phyloP scores from a whole-genome alignment of 1,140 invertebrate genomes.

The Leptinotarsa texana region DNA sequence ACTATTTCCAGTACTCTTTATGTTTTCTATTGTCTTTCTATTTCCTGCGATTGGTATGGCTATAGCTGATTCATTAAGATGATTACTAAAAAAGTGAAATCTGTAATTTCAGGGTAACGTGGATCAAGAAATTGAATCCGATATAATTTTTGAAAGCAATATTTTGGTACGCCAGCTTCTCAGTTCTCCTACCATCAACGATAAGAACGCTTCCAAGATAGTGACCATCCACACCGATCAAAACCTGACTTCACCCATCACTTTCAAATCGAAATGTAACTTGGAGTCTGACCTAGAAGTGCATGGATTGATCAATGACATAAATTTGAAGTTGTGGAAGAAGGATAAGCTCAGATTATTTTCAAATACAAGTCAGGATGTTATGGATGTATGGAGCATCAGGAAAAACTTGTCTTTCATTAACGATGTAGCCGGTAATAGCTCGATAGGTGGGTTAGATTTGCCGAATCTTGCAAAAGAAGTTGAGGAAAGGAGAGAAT shows the following conservation, averaged over 20 bases:
- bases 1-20: too few species aligned
- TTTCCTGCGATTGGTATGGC: too few species aligned
- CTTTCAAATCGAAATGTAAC: conserved; percentile 41
- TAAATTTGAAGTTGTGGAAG: conserved; percentile 52
- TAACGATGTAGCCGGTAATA: conserved; percentile 45
- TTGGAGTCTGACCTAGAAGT: conserved; percentile 40
- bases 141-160: conserved; percentile 50
- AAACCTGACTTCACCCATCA: conserved; percentile 44
- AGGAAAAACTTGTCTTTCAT: conserved; percentile 50
- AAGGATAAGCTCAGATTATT: conserved; percentile 41
- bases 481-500: conserved; percentile 39
- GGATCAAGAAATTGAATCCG: conserved; percentile 43
- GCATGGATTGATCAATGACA: conserved; percentile 44
- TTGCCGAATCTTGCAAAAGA: conserved; percentile 41
- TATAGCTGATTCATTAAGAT: too few species aligned
- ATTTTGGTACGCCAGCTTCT: conserved; percentile 49
- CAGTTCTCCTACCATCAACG: conserved; percentile 46
- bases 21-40: too few species aligned
- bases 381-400: conserved; percentile 52
- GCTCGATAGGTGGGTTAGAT: conserved; percentile 49
- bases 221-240: conserved; percentile 52
- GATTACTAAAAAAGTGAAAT: background rate
- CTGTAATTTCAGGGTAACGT: conserved; percentile 35
- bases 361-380: conserved; percentile 39
- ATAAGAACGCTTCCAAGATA: conserved; percentile 42